Percentiles rank a stretch among this genome's conserved stretches.
phyloP scores from a whole-genome alignment of 2,113 vertebrate species.

The Eptesicus fuscus region DNA sequence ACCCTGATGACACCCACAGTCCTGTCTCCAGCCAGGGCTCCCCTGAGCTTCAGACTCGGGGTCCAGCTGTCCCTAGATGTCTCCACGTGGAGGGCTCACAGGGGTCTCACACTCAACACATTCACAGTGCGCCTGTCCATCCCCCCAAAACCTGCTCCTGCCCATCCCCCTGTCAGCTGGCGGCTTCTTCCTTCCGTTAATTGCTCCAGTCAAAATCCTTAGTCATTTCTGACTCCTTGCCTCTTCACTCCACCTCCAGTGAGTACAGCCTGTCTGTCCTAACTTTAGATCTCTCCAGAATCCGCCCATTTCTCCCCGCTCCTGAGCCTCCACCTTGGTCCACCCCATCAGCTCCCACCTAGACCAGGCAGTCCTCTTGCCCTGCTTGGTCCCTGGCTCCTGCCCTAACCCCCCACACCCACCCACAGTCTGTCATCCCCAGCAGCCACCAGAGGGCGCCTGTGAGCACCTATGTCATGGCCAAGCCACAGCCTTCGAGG shows the following conservation, averaged over 20 bases:
- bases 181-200: background rate
- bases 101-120: background rate
- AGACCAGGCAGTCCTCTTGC: background rate
- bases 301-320: background rate
- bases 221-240: background rate
- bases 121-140: rapidly evolving
- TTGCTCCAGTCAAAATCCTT: background rate
- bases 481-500: background rate
- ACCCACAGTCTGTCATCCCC: rapidly evolving
- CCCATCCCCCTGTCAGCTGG: background rate
- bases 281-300: background rate
- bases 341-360: background rate
- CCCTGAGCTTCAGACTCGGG: background rate
- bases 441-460: background rate
- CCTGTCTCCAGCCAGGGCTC: background rate
- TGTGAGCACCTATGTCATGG: background rate
- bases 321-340: too few species aligned
- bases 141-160: background rate
- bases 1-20: rapidly evolving
- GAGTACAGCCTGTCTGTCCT: background rate
- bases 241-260: background rate
- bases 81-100: background rate
- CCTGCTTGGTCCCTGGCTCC: background rate
- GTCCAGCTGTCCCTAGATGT: background rate
- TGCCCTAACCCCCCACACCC: rapidly evolving